Conservation (phyloP, 2,888 invertebrate species). For the Chorisops tibialis region DNA sequence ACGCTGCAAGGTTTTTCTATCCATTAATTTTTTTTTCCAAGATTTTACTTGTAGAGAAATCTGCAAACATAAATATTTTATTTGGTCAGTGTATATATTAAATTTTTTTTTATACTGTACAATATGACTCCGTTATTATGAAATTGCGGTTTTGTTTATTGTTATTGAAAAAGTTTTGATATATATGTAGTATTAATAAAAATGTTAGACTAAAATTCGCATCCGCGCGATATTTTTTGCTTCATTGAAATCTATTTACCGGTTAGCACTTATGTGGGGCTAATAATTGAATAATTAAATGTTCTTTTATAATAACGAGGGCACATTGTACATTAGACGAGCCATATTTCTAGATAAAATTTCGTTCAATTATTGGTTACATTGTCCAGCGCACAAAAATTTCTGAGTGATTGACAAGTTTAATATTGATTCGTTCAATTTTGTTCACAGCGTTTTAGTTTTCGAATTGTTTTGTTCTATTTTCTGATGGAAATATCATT, state of each 20-base stretch:
- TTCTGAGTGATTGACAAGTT: constrained; percentile 30
- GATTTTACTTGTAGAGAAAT: constrained; percentile 24
- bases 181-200: too few relatives aligned
- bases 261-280: too few relatives aligned
- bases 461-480: constrained; percentile 19
- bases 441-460: constrained; percentile 31
- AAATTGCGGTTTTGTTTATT: not conserved
- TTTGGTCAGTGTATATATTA: constrained; percentile 24
- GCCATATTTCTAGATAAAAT: constrained; percentile 27
- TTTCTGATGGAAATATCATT: constrained; percentile 20
- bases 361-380: constrained; percentile 25
- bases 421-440: constrained; percentile 22
- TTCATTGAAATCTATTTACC: not conserved
- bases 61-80: constrained; percentile 13
- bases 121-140: constrained; percentile 23
- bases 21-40: constrained; percentile 15
- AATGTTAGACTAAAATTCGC: too few relatives aligned
- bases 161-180: too few relatives aligned
- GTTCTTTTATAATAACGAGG: constrained; percentile 30
- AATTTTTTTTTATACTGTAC: not conserved
- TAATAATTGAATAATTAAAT: too few relatives aligned
- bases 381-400: constrained; percentile 29
- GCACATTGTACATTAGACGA: constrained; percentile 25
- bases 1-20: constrained; percentile 23
- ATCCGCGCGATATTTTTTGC: not conserved